Evolutionary conservation across 2,888 invertebrate species (phyloP), one percentile per base, ranked within the genome.

Genomic region (Pristionchus arcanus): DNA sequence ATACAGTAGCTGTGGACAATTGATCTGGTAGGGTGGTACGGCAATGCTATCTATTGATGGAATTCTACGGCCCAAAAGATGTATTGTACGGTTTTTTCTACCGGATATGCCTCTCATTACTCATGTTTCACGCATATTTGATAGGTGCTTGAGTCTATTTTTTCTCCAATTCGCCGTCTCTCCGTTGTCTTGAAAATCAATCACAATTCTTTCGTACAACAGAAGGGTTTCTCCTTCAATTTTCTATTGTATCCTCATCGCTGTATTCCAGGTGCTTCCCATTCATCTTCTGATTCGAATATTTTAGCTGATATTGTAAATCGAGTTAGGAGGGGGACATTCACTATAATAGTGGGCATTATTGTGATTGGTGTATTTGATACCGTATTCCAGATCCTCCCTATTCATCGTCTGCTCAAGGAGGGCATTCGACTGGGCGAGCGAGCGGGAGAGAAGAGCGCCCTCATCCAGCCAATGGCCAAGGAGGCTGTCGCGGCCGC

Each of bases 341-440:
- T n/a, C n/a, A n/a, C n/a, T n/a, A n/a, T n/a, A n/a, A n/a, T 15
- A 19, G 31, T 34, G 16, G 77, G 37, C 74, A 77, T 55, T 84
- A 55, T 16, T n/a, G 31, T 19, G 9, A 59, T 16, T 59, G 16
- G 16, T 4, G 66, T 28, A 66, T 66, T 5, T 21, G 21, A 63
- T 16, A 16, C 63, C 15, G 21, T 63, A 16, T 28, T 66, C 15
- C 42, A 86, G 86, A 66, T 86, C 31, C 25, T 86, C 1, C 93
- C 93, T 16, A 74, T 91, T 21, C 91, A 90, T 59, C 85, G 93
- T 88, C 96, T 99, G 15, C 96, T 99, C 1, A 96, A 96, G 86
- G 98, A 98, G 95, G 97, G 98, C 0, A 96, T 99, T 25, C 98
- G 98, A 95, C 96, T 98, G 74, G 99, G 97, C 0, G 99, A 99